phyloP scores from a whole-genome alignment of 2,113 vertebrate genomes.

The Trichechus manatus region DNA sequence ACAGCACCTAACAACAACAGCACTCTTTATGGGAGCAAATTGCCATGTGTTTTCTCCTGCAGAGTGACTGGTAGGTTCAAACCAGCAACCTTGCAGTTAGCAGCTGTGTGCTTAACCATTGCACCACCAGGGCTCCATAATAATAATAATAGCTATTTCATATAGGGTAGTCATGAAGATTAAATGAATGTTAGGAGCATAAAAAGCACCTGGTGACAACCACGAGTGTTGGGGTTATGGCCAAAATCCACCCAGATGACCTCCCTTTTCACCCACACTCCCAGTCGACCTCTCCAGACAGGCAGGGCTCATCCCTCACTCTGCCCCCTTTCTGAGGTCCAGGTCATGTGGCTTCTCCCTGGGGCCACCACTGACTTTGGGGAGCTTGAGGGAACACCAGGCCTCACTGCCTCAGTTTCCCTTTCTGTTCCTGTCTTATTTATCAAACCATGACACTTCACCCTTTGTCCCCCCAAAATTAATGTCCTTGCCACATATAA shows the following conservation, averaged over 20 bases:
- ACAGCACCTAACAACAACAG: no score
- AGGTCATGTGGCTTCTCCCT: not conserved
- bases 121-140: not conserved
- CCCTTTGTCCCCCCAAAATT: no score
- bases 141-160: not conserved
- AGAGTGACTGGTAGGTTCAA: not conserved
- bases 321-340: not conserved
- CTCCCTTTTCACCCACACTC: not conserved
- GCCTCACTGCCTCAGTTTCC: not conserved
- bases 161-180: accelerated
- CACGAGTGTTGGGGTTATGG: accelerated
- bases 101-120: not conserved
- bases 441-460: no score
- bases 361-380: not conserved
- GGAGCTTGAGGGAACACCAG: not conserved
- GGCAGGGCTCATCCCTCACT: not conserved
- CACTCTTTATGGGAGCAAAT: not conserved
- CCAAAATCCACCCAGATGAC: not conserved
- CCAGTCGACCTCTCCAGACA: not conserved
- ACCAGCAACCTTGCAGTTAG: not conserved
- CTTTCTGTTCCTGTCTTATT: no score
- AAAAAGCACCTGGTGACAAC: not conserved
- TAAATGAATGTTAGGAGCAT: not conserved
- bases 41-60: not conserved
- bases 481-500: no score